Conservation (phyloP, 2,888 invertebrate genomes). For the Andrena marginata region DNA sequence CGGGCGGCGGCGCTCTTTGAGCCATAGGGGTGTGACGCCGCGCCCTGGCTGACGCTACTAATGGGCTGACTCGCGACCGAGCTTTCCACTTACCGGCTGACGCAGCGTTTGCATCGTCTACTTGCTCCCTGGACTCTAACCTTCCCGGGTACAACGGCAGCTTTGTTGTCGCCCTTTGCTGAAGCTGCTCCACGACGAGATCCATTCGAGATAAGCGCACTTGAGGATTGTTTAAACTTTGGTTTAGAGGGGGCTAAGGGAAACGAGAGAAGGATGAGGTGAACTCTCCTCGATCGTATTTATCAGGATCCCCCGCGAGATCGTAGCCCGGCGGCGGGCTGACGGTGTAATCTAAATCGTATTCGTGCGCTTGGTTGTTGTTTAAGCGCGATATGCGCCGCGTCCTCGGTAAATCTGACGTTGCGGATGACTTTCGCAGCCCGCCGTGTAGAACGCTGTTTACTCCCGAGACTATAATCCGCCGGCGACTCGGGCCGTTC, state of each 20-base stretch:
- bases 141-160: too few species aligned
- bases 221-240: too few species aligned
- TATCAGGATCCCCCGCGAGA: not conserved
- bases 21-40: not conserved
- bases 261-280: too few species aligned
- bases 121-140: not conserved
- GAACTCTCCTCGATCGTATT: not conserved
- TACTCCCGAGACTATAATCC: constrained; percentile 19
- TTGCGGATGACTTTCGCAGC: not conserved
- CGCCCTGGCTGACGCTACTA: not conserved
- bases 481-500: not conserved
- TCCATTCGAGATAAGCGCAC: too few species aligned
- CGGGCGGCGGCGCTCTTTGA: not conserved
- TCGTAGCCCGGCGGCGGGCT: not conserved
- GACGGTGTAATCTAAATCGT: constrained; percentile 4
- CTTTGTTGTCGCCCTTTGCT: too few species aligned
- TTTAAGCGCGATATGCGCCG: not conserved
- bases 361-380: not conserved
- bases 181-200: too few species aligned
- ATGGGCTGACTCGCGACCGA: constrained; percentile 9
- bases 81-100: constrained; percentile 17
- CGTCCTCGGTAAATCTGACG: not conserved
- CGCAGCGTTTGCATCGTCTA: not conserved
- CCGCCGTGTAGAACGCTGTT: constrained; percentile 8
- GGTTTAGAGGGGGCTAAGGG: too few species aligned